Evolutionary conservation across 2,113 vertebrate genomes (phyloP), one percentile per base, ranked within the genome.

Genomic region (Leucosticte australis): DNA sequence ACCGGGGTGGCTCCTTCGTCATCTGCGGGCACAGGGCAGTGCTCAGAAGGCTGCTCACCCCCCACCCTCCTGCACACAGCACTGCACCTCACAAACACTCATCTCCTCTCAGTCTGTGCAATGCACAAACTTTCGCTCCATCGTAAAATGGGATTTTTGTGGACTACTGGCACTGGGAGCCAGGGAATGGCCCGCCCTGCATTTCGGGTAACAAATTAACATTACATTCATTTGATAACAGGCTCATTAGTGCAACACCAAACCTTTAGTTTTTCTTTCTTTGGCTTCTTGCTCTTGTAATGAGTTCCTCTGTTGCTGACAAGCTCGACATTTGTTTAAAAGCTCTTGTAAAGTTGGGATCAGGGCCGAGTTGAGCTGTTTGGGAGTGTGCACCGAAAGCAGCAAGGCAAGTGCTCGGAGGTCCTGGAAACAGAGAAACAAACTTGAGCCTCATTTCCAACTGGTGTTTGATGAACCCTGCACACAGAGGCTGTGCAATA

Each of bases 1-100:
- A 99, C 98, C 7, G 99, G 99, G 21, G 99, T 99, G 10, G 98
- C 99, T 21, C 98, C 99, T 96, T 99, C 99, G 14, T 99, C 99
- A 15, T 99, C 99, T 97, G 96, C 24, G 35, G 80, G 87, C 20
- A 74, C 30, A 62, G 16, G 22, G 37, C 7, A 44, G 9, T 1
- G 0, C 64, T 87, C 42, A 80, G 37, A 47, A 77, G 44, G 3
- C 46, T 7, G 46, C 46, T 30, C 27, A 30, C 50, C 17, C 19
- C 19, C 76, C n/a, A 28, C 26, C 53, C 63, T 21, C 26, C 20
- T 16, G 50, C 27, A 2, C 50, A 10, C 26, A 10, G 21, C 39
- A 24, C 10, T 2, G 37, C 22, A 7, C 31, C 67, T 67, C 13
- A 41, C 1, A 8, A 49, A n/a, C 15, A 8, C 42, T 21, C 12